These are phyloP conservation scores for Drosophila littoralis DNA, from an alignment of 1,140 invertebrate genomes.

Conservation along the genomic window DNA sequence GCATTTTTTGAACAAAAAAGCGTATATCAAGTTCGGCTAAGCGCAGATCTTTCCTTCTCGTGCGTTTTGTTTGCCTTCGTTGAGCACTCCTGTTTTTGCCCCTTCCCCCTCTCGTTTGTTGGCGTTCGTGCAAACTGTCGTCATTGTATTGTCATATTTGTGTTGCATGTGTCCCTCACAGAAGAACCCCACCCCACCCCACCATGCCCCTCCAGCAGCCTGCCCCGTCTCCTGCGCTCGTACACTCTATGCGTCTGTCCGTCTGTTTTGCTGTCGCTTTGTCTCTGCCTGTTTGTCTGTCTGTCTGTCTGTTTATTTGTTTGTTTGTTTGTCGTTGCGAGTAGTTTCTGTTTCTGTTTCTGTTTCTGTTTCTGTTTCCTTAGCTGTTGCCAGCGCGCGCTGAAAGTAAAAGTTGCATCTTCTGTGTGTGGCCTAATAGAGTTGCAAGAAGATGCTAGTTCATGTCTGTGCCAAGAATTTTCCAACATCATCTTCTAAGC, in stretches of 20 bases:
- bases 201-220: background rate
- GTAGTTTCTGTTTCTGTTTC: constrained; percentile 39
- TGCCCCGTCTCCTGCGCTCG: background rate
- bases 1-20: background rate
- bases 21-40: background rate
- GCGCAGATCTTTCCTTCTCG: constrained; percentile 13
- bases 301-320: constrained; percentile 24
- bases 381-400: constrained; percentile 12
- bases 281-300: constrained; percentile 22
- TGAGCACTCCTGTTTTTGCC: background rate
- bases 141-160: constrained; percentile 58
- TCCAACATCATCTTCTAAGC: background rate
- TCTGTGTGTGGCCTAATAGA: constrained; percentile 47
- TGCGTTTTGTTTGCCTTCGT: constrained; percentile 45
- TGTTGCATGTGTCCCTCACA: constrained; percentile 29
- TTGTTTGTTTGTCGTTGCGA: constrained; percentile 45
- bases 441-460: constrained; percentile 16
- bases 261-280: constrained; percentile 8
- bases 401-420: constrained; percentile 64
- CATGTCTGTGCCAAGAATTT: background rate
- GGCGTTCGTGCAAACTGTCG: constrained; percentile 58
- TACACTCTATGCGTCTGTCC: constrained; percentile 3
- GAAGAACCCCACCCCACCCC: background rate
- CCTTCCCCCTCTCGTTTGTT: background rate
- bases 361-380: constrained; percentile 14